Base-by-base conservation (phyloP, 2,113 vertebrate genomes). In the Pseudorectes ferrugineus region DNA sequence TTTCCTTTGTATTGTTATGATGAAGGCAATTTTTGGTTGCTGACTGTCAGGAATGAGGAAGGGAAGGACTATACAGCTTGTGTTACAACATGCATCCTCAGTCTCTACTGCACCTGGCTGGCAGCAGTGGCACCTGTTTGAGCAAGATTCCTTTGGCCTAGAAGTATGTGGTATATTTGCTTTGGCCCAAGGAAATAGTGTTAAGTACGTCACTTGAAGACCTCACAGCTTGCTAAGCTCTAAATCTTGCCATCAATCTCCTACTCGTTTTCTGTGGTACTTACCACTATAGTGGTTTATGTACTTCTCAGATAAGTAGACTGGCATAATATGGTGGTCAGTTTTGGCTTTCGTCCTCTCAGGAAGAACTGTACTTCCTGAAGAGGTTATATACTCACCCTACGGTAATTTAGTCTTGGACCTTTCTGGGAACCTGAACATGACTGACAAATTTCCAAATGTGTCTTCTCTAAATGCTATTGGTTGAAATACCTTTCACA, bases 11-110 rank as follows among this genome's bases (percentile, higher is more conserved):
- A 29, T 90, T 93, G 75, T 85, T 83, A 58, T 5, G 46, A 43
- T 73, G 71, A 76, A 95, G 77, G 88, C 55, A 73, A 21, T 93
- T 95, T 95, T 89, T 89, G 46, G 24, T 62, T 85, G 54, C 90
- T 88, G 82, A 42, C 62, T 73, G 67, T 33, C 75, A 86, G 88
- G 82, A 92, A 62, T 19, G 75, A 62, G 74, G 77, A 65, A 29
- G 26, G 29, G 49, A 61, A 61, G 63, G 35, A 45, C 63, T 48
- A 0, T 29, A 24, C 13, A 48, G 45, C 33, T 55, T 73, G 17
- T 36, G 28, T 77, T 91, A 15, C 67, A 81, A 35, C 26, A 19
- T 0, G 0, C 24, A 6, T 88, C 38, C 80, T 75, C 35, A 12
- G 42, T 72, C 58, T 31, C 40, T 57, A 0, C 55, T 90, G 72